Base-by-base conservation (phyloP, 2,113 vertebrate species). In the Corynorhinus townsendii region DNA sequence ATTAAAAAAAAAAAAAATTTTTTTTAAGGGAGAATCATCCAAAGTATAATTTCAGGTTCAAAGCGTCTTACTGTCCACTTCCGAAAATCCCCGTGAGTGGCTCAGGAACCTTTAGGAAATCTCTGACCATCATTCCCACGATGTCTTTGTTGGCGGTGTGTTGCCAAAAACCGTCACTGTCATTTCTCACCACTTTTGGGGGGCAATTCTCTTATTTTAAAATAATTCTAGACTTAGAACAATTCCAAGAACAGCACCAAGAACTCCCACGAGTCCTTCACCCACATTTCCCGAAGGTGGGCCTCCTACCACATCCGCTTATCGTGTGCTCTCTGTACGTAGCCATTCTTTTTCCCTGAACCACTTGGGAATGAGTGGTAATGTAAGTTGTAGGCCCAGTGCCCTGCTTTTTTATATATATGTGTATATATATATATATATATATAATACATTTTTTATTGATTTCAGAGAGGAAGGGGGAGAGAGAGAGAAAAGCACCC, bases 21-120 rank as follows among this genome's bases (percentile, higher is more conserved):
- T n/a, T 15, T 54, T 20, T 49, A 17, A 7, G 1, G 24, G 17
- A 8, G 68, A 87, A 86, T 84, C 66, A 95, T 96, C 73, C 56
- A 92, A 77, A 95, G 94, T 94, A 96, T 96, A 97, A 92, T 94
- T 88, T 49, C 62, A 96, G 91, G 97, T 95, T 90, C 96, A 95
- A 98, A 95, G 75, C 33, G 84, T 96, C 49, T 86, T 49, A 72
- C 6, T 8, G 26, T 80, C 81, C 95, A 90, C 91, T 96, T 49
- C 76, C 59, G 68, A 64, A 89, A 71, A 94, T 96, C 80, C 89
- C 84, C 84, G 87, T 96, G 92, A 96, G 75, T 71, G 95, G 59
- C 92, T 87, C 59, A 86, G 96, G 95, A 95, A 76, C 10, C 4
- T 94, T 97, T 93, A 87, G 93, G 59, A 94, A 95, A 68, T 92